Evolutionary conservation across 2,888 invertebrate species (phyloP).

Genomic region (Mythimna albipuncta): DNA sequence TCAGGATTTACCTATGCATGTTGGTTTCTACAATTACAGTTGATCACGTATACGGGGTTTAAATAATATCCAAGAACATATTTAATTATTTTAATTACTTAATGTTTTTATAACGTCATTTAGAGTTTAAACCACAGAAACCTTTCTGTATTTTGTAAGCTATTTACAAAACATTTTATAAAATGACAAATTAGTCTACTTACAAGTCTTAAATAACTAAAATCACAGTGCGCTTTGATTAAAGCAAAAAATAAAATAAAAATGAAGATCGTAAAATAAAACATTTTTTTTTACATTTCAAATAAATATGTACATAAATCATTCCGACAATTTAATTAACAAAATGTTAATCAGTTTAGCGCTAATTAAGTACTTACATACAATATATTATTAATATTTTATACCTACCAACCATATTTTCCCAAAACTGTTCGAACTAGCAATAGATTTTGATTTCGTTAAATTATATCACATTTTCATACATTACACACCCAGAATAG

Average conservation of each 20-base stretch:
- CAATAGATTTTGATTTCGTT: conserved; percentile 9
- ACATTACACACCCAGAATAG: conserved; percentile 45
- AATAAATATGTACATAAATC: conserved; percentile 13
- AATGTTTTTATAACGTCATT: conserved; percentile 17
- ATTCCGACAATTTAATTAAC: conserved; percentile 19
- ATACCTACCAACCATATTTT: conserved; percentile 7
- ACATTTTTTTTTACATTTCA: conserved; percentile 5
- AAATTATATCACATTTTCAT: conserved; percentile 62
- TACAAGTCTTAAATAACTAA: conserved; percentile 54
- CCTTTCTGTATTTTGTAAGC: neutral
- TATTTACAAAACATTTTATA: conserved; percentile 35
- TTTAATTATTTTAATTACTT: conserved; percentile 31
- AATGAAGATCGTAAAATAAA: conserved; percentile 1
- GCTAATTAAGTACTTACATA: conserved; percentile 27
- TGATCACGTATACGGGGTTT: neutral
- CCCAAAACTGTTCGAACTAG: conserved; percentile 8
- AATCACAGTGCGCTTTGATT: conserved; percentile 66
- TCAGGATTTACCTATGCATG: neutral
- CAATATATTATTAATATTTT: neutral
- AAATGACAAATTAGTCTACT: conserved; percentile 14
- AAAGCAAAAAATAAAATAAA: conserved; percentile 27
- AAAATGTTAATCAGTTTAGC: conserved; percentile 30
- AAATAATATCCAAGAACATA: conserved; percentile 23
- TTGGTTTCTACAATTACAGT: neutral
- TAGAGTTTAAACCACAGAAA: conserved; percentile 7